Conservation (phyloP, 2,797 vertebrate species). For the Moxostoma hubbsi region DNA sequence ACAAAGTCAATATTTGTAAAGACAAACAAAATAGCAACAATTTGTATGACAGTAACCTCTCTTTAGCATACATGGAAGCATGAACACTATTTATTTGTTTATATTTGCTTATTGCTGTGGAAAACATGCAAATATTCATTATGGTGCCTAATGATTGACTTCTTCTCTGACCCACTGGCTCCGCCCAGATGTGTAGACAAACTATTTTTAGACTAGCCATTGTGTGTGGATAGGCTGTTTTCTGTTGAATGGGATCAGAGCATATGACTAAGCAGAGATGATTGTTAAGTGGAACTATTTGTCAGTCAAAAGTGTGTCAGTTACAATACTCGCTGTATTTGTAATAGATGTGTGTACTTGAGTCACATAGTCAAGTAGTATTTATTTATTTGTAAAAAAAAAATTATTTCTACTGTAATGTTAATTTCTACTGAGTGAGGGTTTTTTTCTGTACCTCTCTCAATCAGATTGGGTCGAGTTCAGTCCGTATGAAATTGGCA, state of each 20-base stretch:
- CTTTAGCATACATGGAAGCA: background rate
- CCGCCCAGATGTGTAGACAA: constrained; percentile 6
- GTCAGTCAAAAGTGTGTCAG: background rate
- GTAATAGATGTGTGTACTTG: background rate
- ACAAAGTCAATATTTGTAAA: background rate
- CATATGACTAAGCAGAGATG: constrained; percentile 19
- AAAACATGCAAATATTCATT: constrained; percentile 50
- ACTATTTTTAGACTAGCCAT: constrained; percentile 33
- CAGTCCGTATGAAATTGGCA: constrained; percentile 97
- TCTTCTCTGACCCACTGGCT: constrained; percentile 2
- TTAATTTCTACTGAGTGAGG: too few species aligned
- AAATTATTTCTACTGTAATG: too few species aligned
- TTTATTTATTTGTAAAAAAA: background rate
- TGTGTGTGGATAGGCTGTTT: constrained; percentile 15
- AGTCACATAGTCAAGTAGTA: background rate
- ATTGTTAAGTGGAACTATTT: constrained; percentile 9
- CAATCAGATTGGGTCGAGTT: constrained; percentile 98
- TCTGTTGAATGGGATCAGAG: constrained; percentile 14
- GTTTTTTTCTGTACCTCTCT: background rate
- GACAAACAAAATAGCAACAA: background rate
- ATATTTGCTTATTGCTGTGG: constrained; percentile 53
- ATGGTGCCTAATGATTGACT: constrained; percentile 26
- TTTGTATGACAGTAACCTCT: background rate
- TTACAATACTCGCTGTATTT: background rate
- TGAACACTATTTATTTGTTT: constrained; percentile 48